phyloP scores from a whole-genome alignment of 1,140 invertebrate species.

The Akabosia matsudoensis region DNA sequence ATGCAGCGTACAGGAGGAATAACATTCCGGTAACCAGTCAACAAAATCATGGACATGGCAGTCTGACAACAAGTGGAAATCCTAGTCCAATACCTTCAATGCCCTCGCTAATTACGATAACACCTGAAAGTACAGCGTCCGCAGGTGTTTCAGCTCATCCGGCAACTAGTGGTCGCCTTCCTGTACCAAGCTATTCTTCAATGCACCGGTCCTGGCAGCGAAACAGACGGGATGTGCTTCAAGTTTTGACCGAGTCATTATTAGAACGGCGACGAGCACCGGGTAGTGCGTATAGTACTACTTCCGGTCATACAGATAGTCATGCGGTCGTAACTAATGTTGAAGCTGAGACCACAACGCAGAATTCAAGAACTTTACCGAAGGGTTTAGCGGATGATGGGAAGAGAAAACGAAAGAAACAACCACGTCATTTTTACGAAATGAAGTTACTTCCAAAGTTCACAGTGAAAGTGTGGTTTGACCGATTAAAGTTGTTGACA shows the following conservation, averaged over 20 bases:
- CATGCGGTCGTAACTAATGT: background rate
- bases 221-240: slow-evolving; percentile 43
- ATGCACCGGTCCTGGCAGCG: slow-evolving; percentile 43
- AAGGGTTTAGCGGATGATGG: background rate
- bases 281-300: slow-evolving; percentile 29
- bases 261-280: slow-evolving; percentile 36
- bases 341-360: background rate
- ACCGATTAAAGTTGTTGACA: slow-evolving; percentile 84
- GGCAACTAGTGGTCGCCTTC: background rate
- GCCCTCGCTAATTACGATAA: slow-evolving; percentile 42
- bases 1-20: slow-evolving; percentile 33
- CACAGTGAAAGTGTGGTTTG: slow-evolving; percentile 62
- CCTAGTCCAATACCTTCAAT: slow-evolving; percentile 41
- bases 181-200: slow-evolving; percentile 37
- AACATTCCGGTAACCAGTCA: background rate
- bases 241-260: slow-evolving; percentile 44
- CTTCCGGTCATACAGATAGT: background rate
- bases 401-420: slow-evolving; percentile 32
- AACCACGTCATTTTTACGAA: slow-evolving; percentile 38
- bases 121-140: slow-evolving; percentile 33
- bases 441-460: slow-evolving; percentile 44
- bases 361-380: background rate
- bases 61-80: slow-evolving; percentile 24
- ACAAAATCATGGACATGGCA: slow-evolving; percentile 20
- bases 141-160: slow-evolving; percentile 23